These are phyloP conservation scores for Channa striata DNA, from an alignment of 2,797 vertebrate genomes.

Conservation along the genomic window DNA sequence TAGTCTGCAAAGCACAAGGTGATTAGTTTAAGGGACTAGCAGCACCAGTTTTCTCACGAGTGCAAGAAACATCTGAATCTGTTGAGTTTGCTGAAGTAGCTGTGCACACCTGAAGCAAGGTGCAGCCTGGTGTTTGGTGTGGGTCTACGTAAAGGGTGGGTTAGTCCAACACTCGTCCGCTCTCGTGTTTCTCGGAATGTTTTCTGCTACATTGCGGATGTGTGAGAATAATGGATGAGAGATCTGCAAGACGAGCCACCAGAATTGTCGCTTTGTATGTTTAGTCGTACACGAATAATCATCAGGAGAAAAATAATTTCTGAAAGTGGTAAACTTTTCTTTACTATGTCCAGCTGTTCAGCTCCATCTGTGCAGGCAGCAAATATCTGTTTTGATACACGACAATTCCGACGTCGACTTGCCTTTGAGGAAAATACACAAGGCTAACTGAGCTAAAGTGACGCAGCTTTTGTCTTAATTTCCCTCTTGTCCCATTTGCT, in stretches of 20 bases:
- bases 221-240: neutral
- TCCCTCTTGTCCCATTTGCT: conserved; percentile 14
- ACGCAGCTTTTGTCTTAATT: conserved; percentile 30
- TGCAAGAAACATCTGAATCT: neutral
- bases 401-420: conserved; percentile 39
- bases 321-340: conserved; percentile 23
- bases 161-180: neutral
- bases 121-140: neutral
- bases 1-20: neutral
- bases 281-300: conserved; percentile 1
- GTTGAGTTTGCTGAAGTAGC: conserved; percentile 4
- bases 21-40: conserved; percentile 8
- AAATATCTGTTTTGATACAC: conserved; percentile 41
- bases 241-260: neutral
- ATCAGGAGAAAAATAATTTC: neutral
- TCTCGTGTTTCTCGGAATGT: conserved; percentile 3
- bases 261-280: neutral
- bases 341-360: conserved; percentile 42
- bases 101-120: neutral
- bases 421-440: conserved; percentile 31
- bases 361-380: conserved; percentile 22
- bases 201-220: neutral
- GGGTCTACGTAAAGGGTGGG: neutral
- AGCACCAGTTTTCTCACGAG: neutral
- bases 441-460: conserved; percentile 7